Percentiles rank a stretch among this genome's conserved stretches.
Conservation (phyloP, 1,140 invertebrate genomes). For the Scaptodrosophila lebanonensis region DNA sequence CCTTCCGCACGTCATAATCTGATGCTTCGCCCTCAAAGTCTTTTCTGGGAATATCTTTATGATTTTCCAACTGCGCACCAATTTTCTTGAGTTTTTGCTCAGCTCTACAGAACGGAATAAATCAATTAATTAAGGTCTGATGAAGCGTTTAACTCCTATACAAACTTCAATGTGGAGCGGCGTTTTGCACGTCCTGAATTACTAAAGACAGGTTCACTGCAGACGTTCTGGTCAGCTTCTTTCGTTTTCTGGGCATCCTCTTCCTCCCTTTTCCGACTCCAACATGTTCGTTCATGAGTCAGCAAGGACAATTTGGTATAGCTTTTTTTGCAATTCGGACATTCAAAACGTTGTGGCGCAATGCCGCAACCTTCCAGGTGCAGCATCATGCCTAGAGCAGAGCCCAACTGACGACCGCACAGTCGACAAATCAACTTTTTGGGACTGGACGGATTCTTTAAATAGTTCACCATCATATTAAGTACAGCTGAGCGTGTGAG, state of each 20-base stretch:
- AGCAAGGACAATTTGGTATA: conserved; percentile 28
- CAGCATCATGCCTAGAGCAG: conserved; percentile 46
- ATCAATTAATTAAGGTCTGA: not conserved
- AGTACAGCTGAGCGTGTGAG: conserved; percentile 25
- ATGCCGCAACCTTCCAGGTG: conserved; percentile 57
- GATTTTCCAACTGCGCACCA: conserved; percentile 7
- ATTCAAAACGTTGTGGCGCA: conserved; percentile 29
- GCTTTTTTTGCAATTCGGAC: conserved; percentile 30
- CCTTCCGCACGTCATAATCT: conserved; percentile 48
- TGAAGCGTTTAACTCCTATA: not conserved
- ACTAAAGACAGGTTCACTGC: conserved; percentile 25
- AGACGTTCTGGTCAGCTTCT: too few species aligned
- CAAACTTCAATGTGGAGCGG: conserved; percentile 55
- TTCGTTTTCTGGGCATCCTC: not conserved
- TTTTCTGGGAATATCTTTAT: not conserved
- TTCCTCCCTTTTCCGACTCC: not conserved
- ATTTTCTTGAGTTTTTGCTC: conserved; percentile 60
- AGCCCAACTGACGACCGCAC: conserved; percentile 37
- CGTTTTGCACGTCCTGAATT: conserved; percentile 59
- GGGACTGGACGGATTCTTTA: conserved; percentile 1
- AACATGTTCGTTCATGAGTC: conserved; percentile 35
- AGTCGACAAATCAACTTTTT: conserved; percentile 47
- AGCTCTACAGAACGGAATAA: conserved; percentile 38
- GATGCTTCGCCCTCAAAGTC: conserved; percentile 51
- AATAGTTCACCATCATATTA: conserved; percentile 28